Base-by-base conservation (phyloP, 2,797 vertebrate genomes). In the Aldrovandia affinis region DNA sequence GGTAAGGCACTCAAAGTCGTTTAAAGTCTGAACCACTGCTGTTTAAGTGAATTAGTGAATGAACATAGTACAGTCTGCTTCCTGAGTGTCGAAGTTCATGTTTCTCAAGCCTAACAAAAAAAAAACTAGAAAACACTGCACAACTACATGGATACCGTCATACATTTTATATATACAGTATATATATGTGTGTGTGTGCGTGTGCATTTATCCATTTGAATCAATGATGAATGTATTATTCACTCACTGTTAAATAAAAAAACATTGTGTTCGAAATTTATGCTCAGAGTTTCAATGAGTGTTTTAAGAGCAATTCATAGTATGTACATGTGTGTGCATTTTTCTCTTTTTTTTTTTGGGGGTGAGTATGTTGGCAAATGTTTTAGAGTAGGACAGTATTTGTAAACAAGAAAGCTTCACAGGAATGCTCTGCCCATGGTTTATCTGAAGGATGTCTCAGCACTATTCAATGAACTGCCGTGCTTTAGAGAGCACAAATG, bases 1-100 rank as follows among this genome's bases (percentile, higher is more conserved):
- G 94, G 95, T 96, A 95, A 95, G 95, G 88, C 91, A 87, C 91
- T 92, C 91, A 89, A 89, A 91, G 89, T 90, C 88, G 90, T 93
- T 89, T 92, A 42, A 70, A 81, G 36, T 30, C 39, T 44, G n/a
- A 81, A 47, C 5, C 14, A 54, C 25, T 77, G 73, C 42, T 3
- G 73, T n/a, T 44, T 33, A 36, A 39, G 3, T 36, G 33, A 25
- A n/a, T 28, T 47, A 47, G 42, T 10, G n/a, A 47, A n/a, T 44
- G 2, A 36, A 2, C 18, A 10, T 36, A 63, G n/a, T 6, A 28
- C 25, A 63, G n/a, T 4, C 61, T 65, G 61, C 7, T 75, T 47
- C 1, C 30, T 18, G 30, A 28, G 12, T 33, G n/a, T 54, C 5
- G 25, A 36, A 44, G 1, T 75, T 20, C 44, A 36, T 50, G 44